Evolutionary conservation across 2,888 invertebrate species (phyloP).

Genomic region (Agapostemon virescens): DNA sequence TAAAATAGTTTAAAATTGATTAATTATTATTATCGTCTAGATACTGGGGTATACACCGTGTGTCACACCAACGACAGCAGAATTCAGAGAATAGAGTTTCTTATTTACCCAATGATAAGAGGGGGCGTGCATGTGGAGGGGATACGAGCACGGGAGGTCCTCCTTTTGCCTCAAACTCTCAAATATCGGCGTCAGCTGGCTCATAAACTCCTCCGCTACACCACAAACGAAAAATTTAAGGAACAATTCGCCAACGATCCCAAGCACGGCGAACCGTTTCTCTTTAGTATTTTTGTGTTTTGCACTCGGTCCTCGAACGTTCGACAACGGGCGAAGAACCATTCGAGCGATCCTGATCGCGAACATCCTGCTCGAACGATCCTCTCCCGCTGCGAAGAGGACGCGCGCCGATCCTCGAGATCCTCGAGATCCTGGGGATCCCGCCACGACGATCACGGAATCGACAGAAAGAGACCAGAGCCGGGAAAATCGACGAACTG

Average conservation of each 20-base stretch:
- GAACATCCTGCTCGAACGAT: neutral
- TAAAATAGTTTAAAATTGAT: neutral
- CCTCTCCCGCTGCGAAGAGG: neutral
- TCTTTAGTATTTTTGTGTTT: too few relatives aligned
- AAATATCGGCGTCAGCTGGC: conserved; percentile 97
- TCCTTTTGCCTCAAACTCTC: conserved; percentile 95
- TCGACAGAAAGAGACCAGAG: neutral
- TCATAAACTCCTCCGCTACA: conserved; percentile 96
- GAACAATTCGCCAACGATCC: conserved; percentile 28
- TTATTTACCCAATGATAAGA: conserved; percentile 88
- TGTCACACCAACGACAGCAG: conserved; percentile 72
- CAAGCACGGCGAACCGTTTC: neutral
- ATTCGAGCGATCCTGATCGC: neutral
- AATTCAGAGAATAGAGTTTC: conserved; percentile 69
- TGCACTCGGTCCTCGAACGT: neutral
- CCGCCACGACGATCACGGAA: neutral
- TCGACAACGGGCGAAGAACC: neutral
- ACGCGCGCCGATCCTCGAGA: conserved; percentile 1
- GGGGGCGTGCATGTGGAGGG: conserved; percentile 91
- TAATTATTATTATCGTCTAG: conserved; percentile 17
- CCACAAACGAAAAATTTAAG: conserved; percentile 70
- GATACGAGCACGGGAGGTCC: conserved; percentile 94
- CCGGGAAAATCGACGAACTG: conserved; percentile 1
- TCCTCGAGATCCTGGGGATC: conserved; percentile 3
- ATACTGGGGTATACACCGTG: conserved; percentile 55